Conservation (phyloP, 2,888 invertebrate genomes). For the Xanthorhoe spadicearia region DNA sequence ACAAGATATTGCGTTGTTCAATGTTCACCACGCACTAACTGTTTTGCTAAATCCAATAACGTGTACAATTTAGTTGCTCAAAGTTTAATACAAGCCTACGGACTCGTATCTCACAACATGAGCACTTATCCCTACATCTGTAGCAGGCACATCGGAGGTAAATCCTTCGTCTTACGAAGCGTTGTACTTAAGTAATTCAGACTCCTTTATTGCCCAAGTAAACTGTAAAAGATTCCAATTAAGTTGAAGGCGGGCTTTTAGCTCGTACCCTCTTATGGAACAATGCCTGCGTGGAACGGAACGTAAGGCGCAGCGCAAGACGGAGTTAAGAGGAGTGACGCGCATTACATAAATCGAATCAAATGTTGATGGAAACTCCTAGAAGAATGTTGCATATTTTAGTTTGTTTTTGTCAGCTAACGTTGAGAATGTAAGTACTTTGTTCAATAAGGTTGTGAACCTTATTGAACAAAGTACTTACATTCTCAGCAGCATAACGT, state of each 20-base stretch:
- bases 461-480: neutral
- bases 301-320: constrained; percentile 42
- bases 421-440: neutral
- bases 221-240: constrained; percentile 84
- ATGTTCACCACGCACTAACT: neutral
- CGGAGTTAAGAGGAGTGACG: constrained; percentile 29
- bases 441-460: neutral
- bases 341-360: constrained; percentile 39
- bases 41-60: constrained; percentile 21
- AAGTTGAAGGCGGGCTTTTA: constrained; percentile 66
- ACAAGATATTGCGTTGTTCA: neutral
- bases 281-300: constrained; percentile 53
- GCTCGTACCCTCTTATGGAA: constrained; percentile 66
- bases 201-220: constrained; percentile 73
- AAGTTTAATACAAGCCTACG: constrained; percentile 24
- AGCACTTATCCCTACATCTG: constrained; percentile 51
- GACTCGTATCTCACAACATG: constrained; percentile 31
- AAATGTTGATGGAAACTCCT: constrained; percentile 8
- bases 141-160: constrained; percentile 52
- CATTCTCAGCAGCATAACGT: neutral
- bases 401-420: constrained; percentile 4
- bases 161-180: constrained; percentile 43
- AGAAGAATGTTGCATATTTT: constrained; percentile 21
- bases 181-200: constrained; percentile 58
- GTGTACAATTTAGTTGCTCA: constrained; percentile 23